Conservation (phyloP, 2,113 vertebrate species). For the Gasterosteus aculeatus region DNA sequence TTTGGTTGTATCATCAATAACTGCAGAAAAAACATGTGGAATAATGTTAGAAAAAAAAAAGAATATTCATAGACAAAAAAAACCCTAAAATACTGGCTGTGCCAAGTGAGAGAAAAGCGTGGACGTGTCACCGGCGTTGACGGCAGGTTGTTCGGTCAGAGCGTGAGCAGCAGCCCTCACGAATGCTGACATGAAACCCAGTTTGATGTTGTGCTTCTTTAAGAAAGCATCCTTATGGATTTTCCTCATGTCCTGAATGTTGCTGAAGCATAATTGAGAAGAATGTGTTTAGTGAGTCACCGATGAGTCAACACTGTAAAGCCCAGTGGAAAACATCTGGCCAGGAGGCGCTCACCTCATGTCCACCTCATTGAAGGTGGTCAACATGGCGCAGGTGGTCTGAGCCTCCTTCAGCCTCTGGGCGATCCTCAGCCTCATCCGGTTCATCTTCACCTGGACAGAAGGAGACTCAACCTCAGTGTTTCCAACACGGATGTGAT, state of each 20-base stretch:
- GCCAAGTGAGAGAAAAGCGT: neutral
- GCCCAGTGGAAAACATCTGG: neutral
- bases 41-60: neutral
- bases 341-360: slow-evolving; percentile 87
- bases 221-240: slow-evolving; percentile 88
- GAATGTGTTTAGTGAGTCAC: neutral
- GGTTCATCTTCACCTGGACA: slow-evolving; percentile 94
- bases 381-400: slow-evolving; percentile 95
- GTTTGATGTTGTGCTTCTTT: slow-evolving; percentile 91
- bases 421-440: slow-evolving; percentile 94
- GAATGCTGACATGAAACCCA: slow-evolving; percentile 96
- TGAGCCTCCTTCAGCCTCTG: slow-evolving; percentile 97
- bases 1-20: slow-evolving; percentile 94
- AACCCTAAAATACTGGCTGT: neutral
- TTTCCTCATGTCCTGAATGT: slow-evolving; percentile 91
- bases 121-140: slow-evolving; percentile 86
- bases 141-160: slow-evolving; percentile 90
- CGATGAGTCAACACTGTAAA: too few species aligned
- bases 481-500: neutral
- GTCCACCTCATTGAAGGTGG: slow-evolving; percentile 95
- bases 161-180: slow-evolving; percentile 92
- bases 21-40: slow-evolving; percentile 65
- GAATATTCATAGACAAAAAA: neutral
- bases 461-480: neutral
- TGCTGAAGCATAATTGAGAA: slow-evolving; percentile 77